Conservation (phyloP, 2,888 invertebrate genomes). For the Sabatieria punctata region DNA sequence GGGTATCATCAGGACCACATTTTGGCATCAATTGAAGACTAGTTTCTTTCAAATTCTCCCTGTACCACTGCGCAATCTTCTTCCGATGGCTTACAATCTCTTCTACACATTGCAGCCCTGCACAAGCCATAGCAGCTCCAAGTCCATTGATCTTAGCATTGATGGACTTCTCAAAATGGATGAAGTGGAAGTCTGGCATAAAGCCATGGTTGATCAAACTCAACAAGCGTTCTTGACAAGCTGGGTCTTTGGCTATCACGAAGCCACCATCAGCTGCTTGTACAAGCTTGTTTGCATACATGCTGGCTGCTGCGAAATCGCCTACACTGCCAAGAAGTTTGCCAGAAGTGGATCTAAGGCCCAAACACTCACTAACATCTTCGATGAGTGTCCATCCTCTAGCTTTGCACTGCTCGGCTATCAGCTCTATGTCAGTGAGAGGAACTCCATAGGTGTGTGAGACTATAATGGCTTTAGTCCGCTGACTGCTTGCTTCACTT, state of each 20-base stretch:
- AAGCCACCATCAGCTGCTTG: conserved; percentile 9
- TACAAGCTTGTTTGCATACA: conserved; percentile 9
- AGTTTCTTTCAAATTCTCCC: not conserved
- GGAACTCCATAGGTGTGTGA: conserved; percentile 10
- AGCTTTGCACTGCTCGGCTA: conserved; percentile 4
- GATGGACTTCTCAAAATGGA: not conserved
- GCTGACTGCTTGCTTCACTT: not conserved
- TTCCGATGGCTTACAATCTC: conserved; percentile 3
- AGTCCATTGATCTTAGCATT: not conserved
- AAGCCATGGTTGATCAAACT: conserved; percentile 5
- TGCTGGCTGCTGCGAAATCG: conserved; percentile 9
- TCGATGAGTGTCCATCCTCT: not conserved
- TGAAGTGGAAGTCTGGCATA: conserved; percentile 1
- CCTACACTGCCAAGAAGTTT: conserved; percentile 7
- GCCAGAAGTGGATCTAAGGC: not conserved
- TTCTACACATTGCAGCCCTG: not conserved
- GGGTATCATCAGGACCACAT: not conserved
- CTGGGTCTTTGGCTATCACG: conserved; percentile 8
- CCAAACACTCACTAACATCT: conserved; percentile 8
- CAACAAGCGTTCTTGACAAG: no score
- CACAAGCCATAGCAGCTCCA: not conserved
- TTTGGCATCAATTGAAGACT: not conserved
- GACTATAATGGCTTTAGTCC: conserved; percentile 9
- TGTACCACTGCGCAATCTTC: not conserved
- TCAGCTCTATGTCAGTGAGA: not conserved